Evolutionary conservation across 2,797 vertebrate genomes (phyloP).

Genomic region (Pseudochirops cupreus): DNA sequence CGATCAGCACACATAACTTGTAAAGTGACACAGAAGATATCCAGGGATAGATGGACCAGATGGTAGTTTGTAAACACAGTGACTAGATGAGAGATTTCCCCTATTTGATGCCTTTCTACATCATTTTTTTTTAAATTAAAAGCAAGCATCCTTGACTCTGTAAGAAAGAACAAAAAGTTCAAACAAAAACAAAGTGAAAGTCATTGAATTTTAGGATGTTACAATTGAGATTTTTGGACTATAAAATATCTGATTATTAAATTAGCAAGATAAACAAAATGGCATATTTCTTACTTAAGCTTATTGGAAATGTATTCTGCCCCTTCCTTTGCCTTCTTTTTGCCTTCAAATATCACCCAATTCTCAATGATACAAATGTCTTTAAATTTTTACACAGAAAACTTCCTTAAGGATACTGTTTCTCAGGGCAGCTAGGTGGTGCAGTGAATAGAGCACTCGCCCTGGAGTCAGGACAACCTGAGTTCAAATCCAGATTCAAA

Average conservation of each 20-base stretch:
- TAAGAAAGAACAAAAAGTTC: conserved; percentile 29
- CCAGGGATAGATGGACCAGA: not conserved
- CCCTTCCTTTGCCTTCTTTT: conserved; percentile 36
- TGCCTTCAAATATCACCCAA: conserved; percentile 47
- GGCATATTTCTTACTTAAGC: not conserved
- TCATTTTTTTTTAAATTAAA: conserved; percentile 27
- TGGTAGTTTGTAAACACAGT: not conserved
- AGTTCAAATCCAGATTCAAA: too few relatives aligned
- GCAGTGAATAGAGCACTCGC: too few relatives aligned
- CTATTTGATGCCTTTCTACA: not conserved
- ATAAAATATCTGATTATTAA: conserved; percentile 44
- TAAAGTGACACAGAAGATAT: not conserved
- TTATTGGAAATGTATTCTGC: conserved; percentile 32
- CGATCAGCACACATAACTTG: not conserved
- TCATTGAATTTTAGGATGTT: conserved; percentile 32
- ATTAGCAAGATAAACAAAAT: conserved; percentile 18
- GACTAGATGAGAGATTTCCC: not conserved
- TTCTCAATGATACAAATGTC: conserved; percentile 47
- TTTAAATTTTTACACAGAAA: conserved; percentile 60
- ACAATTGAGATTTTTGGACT: conserved; percentile 28
- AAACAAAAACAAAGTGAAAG: conserved; percentile 27
- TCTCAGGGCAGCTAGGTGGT: not conserved
- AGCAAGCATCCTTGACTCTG: not conserved
- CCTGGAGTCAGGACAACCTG: too few relatives aligned
- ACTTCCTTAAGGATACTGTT: conserved; percentile 39